These are phyloP conservation scores for Megaptera novaeangliae DNA, from an alignment of 2,113 vertebrate genomes.

Conservation along the genomic window DNA sequence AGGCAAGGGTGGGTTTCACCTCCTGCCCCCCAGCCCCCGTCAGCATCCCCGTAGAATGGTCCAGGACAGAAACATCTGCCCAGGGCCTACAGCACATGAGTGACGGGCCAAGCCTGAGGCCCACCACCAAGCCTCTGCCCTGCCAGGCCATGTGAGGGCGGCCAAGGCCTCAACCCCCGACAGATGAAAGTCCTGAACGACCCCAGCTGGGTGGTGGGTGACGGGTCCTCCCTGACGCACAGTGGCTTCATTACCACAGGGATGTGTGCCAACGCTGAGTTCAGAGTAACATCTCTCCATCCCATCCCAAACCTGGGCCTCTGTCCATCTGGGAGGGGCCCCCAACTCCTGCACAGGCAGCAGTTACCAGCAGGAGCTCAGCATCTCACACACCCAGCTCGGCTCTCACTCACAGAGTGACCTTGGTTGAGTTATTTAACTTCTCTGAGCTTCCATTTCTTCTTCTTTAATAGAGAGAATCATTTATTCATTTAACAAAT, in stretches of 20 bases:
- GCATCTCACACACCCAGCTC: not conserved
- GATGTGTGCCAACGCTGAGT: not conserved
- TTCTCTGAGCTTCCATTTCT: not conserved
- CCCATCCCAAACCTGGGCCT: not conserved
- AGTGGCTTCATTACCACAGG: not conserved
- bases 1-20: not conserved
- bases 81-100: accelerated
- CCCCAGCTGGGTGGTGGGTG: not conserved
- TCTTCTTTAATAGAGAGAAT: not conserved
- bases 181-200: not conserved
- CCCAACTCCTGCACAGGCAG: not conserved
- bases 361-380: not conserved
- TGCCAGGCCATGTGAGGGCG: not conserved
- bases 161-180: not conserved
- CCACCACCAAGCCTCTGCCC: not conserved
- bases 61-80: not conserved
- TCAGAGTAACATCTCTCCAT: not conserved
- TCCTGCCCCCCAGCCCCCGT: not conserved
- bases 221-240: not conserved
- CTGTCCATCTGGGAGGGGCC: not conserved
- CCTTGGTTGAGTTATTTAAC: not conserved
- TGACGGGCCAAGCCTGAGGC: not conserved
- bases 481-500: not conserved
- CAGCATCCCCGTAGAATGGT: not conserved
- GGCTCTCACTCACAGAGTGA: not conserved